Evolutionary conservation across 2,797 vertebrate species (phyloP).

Genomic region (Balearica regulorum): DNA sequence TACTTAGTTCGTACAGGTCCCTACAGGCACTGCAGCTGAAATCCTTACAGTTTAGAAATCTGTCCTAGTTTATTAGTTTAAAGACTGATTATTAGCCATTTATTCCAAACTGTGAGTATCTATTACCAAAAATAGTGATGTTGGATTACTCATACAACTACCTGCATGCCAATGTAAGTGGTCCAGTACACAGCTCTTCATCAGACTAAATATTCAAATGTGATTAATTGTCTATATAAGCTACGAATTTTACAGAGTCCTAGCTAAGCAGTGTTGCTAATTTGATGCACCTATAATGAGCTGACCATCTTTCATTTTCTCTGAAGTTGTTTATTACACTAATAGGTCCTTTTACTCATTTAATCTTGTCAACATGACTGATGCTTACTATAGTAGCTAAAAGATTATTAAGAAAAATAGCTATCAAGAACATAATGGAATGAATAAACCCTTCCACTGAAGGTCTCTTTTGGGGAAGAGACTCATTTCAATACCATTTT

Average conservation of each 20-base stretch:
- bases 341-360: neutral
- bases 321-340: slow-evolving; percentile 2
- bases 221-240: neutral
- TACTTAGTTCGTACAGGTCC: neutral
- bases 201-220: neutral
- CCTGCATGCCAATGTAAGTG: neutral
- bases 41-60: neutral
- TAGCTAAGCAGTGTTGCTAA: neutral
- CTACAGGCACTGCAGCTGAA: neutral
- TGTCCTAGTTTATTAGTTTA: neutral
- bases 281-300: neutral
- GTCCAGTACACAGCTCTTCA: neutral
- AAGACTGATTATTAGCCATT: neutral
- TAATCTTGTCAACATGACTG: neutral
- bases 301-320: neutral
- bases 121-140: neutral
- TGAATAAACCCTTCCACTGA: neutral
- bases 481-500: neutral
- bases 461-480: neutral
- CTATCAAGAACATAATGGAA: neutral
- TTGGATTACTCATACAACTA: neutral
- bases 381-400: neutral
- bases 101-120: neutral
- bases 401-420: slow-evolving; percentile 14
- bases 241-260: neutral